A percentile compares a stretch with the other conserved stretches of the same genome.
Evolutionary conservation across 2,113 vertebrate genomes (phyloP).

Genomic region (Ibidorhyncha struthersii): DNA sequence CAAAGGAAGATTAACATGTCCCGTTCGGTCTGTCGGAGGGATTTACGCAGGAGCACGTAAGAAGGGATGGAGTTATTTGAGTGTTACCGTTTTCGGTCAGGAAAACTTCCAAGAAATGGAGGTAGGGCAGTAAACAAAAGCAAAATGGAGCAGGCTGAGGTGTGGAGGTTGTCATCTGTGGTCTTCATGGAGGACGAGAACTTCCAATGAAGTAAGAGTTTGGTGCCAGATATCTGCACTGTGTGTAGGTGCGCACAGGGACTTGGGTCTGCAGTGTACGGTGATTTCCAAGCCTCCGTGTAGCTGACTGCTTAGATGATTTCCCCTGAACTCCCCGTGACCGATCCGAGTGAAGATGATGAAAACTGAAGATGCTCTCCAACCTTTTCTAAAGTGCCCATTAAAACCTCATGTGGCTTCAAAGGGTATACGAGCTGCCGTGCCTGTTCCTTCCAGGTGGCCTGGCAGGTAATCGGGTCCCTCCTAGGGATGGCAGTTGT

Average conservation of each 20-base stretch:
- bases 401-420: not conserved
- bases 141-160: not conserved
- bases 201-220: not conserved
- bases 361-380: not conserved
- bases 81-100: not conserved
- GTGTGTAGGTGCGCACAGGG: not conserved
- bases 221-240: not conserved
- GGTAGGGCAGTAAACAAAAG: not conserved
- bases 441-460: slow-evolving; percentile 8
- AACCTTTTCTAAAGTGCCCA: not conserved
- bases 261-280: accelerated
- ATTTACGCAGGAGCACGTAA: not conserved
- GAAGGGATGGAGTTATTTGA: not conserved
- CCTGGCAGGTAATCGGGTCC: not conserved
- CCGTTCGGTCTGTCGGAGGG: accelerated
- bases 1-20: not conserved
- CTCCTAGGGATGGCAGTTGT: not conserved
- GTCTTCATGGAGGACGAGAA: not conserved
- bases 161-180: not conserved
- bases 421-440: not conserved
- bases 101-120: not conserved
- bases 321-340: not conserved
- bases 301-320: not conserved
- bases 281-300: not conserved
- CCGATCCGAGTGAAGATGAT: not conserved